Base-by-base conservation (phyloP, 2,888 invertebrate genomes). In the Acrobasis consociella region DNA sequence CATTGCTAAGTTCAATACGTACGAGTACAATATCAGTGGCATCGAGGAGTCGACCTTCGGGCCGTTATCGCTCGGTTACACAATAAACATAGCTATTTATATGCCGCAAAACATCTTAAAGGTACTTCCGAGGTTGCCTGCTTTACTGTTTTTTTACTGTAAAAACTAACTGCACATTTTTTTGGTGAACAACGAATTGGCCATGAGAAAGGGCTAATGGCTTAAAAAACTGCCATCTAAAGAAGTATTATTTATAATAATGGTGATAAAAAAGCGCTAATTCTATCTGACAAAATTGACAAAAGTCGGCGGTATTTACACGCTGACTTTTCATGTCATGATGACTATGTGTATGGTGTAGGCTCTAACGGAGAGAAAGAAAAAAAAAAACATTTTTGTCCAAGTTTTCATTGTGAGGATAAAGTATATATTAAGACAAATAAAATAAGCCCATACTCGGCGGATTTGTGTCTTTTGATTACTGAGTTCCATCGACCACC, bases 31-130 rank as follows among this genome's bases (percentile, higher is more conserved):
- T 56, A 56, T 56, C 55, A 15, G 39, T 39, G 38, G 38, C 55
- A 15, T 1, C 39, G 16, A 5, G 42, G 16, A 5, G 42, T 56
- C 56, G 56, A 46, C 56, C 56, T 56, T 56, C 56, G 17, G 7
- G 11, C 8, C 22, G 17, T 56, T 56, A 56, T 56, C 56, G 56
- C 56, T 56, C 56, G 46, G 56, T 56, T 56, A 56, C 56, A 56
- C 39, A 42, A 56, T 46, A 46, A 42, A 56, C 39, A 56, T 11
- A 56, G 56, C 42, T 42, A 13, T 42, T 56, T 39, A 56, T 39
- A 39, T n/a, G 13, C 42, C 9, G 16, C 5, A 42, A 42, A 56
- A 56, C 39, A 56, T 39, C 42, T 56, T 11, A 46, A 31, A 56
- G 22, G 17, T 13, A 42, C 42, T 56, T 56, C 42, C 42, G 56